Percentiles rank a stretch among this genome's conserved stretches.
These are phyloP conservation scores for Hydriomena furcata DNA, from an alignment of 2,888 invertebrate species.

Conservation along the genomic window DNA sequence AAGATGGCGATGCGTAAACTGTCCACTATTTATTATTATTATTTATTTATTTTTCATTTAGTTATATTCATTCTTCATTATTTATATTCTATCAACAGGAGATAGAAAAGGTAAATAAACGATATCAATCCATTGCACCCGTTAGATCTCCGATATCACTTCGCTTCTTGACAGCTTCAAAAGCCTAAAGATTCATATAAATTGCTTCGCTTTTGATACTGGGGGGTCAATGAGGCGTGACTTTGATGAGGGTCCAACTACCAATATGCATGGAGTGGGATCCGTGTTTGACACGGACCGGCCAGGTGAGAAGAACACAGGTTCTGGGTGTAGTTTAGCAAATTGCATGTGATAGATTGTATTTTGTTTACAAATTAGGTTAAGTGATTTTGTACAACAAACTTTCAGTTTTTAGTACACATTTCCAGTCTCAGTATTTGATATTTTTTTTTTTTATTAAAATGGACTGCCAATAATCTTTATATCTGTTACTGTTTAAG, in stretches of 20 bases:
- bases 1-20: too few relatives aligned
- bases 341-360: conserved; percentile 13
- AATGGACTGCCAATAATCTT: too few relatives aligned
- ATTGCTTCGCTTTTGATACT: conserved; percentile 75
- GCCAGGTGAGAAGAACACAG: conserved; percentile 59
- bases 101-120: conserved; percentile 22
- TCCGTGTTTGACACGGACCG: conserved; percentile 68
- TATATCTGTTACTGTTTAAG: too few relatives aligned
- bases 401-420: too few relatives aligned
- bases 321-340: conserved; percentile 14
- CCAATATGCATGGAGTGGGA: conserved; percentile 73
- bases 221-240: conserved; percentile 78
- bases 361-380: neutral
- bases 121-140: conserved; percentile 31
- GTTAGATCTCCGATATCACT: conserved; percentile 43
- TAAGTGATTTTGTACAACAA: neutral
- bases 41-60: too few relatives aligned
- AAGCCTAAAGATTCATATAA: conserved; percentile 76
- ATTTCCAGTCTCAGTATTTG: too few relatives aligned
- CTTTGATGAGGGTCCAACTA: conserved; percentile 74
- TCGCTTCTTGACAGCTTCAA: conserved; percentile 69
- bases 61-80: too few relatives aligned
- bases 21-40: too few relatives aligned
- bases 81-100: too few relatives aligned
- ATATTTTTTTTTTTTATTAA: too few relatives aligned